These are phyloP conservation scores for Phragmatobia fuliginosa DNA, from an alignment of 2,888 invertebrate genomes.

Conservation along the genomic window DNA sequence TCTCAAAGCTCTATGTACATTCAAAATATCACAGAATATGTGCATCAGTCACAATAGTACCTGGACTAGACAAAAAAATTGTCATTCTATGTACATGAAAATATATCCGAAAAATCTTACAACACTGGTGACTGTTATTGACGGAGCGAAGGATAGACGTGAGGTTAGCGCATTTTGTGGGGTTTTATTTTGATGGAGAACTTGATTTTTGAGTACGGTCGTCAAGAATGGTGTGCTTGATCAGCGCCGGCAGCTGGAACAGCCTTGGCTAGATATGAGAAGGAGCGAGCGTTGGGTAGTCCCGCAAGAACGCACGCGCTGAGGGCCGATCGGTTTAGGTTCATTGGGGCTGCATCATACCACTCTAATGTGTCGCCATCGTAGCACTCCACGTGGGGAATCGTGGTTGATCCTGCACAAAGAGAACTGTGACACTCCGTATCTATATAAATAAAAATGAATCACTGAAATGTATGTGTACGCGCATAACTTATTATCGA, in stretches of 20 bases:
- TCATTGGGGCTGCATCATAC: conserved; percentile 92
- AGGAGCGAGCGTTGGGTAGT: conserved; percentile 89
- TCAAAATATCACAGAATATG: conserved; percentile 74
- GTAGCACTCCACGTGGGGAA: conserved; percentile 92
- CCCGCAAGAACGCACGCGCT: conserved; percentile 93
- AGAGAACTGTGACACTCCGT: too few species aligned
- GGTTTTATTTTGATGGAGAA: conserved; percentile 14
- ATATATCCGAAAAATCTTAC: conserved; percentile 40
- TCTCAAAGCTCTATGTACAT: conserved; percentile 77
- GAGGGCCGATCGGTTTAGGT: conserved; percentile 92
- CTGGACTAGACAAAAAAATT: conserved; percentile 25
- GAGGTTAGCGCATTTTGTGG: conserved; percentile 33
- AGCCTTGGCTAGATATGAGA: conserved; percentile 86
- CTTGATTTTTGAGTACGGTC: conserved; percentile 16
- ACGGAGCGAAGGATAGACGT: conserved; percentile 47
- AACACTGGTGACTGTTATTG: conserved; percentile 28
- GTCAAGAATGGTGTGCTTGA: conserved; percentile 73
- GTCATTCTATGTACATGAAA: conserved; percentile 36
- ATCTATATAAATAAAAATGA: too few species aligned
- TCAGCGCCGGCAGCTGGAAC: conserved; percentile 83
- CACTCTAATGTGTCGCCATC: conserved; percentile 89
- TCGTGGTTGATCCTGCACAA: conserved; percentile 88
- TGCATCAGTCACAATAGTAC: conserved; percentile 45
- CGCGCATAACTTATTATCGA: too few species aligned
- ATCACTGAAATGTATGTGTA: too few species aligned